These are phyloP conservation scores for Paramormyrops kingsleyae DNA, from an alignment of 2,113 vertebrate genomes.

Conservation along the genomic window DNA sequence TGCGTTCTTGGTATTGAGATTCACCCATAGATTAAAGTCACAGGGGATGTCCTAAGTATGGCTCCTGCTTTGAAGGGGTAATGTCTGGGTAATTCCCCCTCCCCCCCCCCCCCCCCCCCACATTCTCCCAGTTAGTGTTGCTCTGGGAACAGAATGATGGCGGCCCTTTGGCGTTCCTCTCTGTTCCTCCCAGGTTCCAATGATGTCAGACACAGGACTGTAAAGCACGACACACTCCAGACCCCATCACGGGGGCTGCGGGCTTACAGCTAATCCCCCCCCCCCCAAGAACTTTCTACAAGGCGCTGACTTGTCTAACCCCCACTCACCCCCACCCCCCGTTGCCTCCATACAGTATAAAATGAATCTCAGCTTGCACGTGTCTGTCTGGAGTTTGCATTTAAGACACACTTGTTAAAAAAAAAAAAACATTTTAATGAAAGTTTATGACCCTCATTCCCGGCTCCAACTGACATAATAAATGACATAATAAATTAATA, in stretches of 20 bases:
- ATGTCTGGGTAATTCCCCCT: background rate
- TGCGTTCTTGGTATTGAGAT: too few species aligned
- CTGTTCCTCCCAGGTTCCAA: background rate
- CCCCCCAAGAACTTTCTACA: background rate
- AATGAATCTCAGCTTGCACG: background rate
- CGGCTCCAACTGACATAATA: background rate
- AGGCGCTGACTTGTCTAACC: background rate
- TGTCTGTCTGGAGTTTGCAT: conserved; percentile 7
- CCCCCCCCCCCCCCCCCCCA: too few species aligned
- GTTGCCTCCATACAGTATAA: background rate
- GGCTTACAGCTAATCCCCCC: background rate
- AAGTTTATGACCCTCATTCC: background rate
- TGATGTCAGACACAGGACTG: background rate
- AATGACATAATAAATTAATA: background rate
- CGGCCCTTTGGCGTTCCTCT: background rate
- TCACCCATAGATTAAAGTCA: background rate
- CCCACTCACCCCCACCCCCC: background rate
- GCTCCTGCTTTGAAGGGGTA: background rate
- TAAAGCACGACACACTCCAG: conserved; percentile 1
- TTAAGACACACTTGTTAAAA: background rate
- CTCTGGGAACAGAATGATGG: background rate
- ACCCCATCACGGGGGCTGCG: background rate
- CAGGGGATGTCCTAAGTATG: background rate
- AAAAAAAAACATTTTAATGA: background rate
- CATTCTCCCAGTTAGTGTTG: background rate